A percentile compares a stretch with the other conserved stretches of the same genome.
Conservation (phyloP, 2,797 vertebrate species). For the Tokudaia muenninki region DNA sequence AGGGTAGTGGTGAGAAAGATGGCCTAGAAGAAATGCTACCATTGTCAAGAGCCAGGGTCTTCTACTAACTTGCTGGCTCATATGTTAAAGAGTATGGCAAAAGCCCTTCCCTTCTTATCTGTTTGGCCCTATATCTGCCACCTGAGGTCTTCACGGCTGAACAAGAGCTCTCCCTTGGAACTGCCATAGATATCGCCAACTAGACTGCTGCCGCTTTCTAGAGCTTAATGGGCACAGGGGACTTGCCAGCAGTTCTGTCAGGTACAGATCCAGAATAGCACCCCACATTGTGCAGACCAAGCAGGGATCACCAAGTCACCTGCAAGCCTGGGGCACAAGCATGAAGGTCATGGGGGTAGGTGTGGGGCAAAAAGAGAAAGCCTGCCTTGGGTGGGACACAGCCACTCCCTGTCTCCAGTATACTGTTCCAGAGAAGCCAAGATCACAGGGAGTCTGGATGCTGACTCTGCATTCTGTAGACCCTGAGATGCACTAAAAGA, state of each 20-base stretch:
- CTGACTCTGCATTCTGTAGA: neutral
- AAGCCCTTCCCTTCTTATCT: neutral
- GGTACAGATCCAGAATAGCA: neutral
- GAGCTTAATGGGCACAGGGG: neutral
- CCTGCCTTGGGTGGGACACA: neutral
- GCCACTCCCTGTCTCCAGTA: neutral
- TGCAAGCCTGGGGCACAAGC: neutral
- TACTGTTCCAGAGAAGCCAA: neutral
- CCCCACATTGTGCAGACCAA: neutral
- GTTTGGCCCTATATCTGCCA: neutral
- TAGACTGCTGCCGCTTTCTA: neutral
- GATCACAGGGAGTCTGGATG: fast-evolving
- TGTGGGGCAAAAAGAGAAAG: neutral
- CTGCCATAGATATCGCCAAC: neutral
- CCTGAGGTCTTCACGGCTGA: neutral
- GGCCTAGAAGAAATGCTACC: neutral
- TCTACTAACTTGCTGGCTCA: neutral
- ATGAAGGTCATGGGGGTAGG: fast-evolving
- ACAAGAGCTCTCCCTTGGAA: fast-evolving
- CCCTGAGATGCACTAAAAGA: neutral
- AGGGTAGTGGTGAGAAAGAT: fast-evolving
- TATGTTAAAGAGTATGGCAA: neutral
- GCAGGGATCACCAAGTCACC: neutral
- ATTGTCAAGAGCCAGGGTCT: neutral
- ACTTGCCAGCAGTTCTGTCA: neutral